Evolutionary conservation across 2,797 vertebrate species (phyloP).

Genomic region (Coracias cyanogaster): DNA sequence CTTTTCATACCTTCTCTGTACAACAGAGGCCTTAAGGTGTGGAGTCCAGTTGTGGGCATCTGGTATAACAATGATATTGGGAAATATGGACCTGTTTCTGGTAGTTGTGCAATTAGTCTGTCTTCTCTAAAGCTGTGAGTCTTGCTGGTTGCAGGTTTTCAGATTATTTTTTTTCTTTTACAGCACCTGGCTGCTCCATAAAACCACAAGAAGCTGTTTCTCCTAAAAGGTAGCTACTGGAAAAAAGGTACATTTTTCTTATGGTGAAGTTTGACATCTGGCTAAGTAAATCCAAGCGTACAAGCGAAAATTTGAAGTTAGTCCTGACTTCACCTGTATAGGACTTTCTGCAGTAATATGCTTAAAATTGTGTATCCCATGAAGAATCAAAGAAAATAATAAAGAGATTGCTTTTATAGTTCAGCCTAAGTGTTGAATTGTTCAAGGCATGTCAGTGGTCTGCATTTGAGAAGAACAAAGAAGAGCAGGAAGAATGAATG

Average conservation of each 20-base stretch:
- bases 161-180: background rate
- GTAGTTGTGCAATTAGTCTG: background rate
- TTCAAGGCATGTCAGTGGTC: background rate
- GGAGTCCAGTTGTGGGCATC: background rate
- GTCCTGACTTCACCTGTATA: background rate
- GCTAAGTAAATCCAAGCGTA: background rate
- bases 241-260: background rate
- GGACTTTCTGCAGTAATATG: background rate
- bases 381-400: background rate
- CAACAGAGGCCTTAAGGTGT: background rate
- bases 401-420: background rate
- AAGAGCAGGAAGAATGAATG: background rate
- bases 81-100: background rate
- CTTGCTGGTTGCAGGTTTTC: background rate
- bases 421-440: background rate
- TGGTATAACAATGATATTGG: background rate
- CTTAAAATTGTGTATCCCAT: background rate
- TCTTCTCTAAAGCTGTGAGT: background rate
- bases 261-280: background rate
- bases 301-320: background rate
- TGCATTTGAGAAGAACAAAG: background rate
- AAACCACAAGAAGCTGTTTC: constrained; percentile 84
- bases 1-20: background rate
- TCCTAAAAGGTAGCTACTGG: constrained; percentile 82
- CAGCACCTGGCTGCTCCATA: constrained; percentile 83